A percentile compares a stretch with the other conserved stretches of the same genome.
Evolutionary conservation across 2,113 vertebrate species (phyloP).

Genomic region (Pseudopodoces humilis): DNA sequence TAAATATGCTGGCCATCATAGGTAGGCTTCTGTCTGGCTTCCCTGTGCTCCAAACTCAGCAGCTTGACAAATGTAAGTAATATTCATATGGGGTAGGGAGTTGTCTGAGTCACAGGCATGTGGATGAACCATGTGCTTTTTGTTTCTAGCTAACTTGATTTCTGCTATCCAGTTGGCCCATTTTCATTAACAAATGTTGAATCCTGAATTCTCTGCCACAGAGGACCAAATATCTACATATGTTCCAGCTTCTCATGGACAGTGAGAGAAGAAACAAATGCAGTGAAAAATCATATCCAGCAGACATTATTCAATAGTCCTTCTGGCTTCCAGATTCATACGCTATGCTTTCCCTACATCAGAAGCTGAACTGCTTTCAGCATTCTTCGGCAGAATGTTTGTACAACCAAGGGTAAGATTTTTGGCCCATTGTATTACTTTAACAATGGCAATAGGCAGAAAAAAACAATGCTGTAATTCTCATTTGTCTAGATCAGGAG

Average conservation of each 20-base stretch:
- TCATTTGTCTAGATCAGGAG: neutral
- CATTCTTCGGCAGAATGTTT: neutral
- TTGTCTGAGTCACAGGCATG: neutral
- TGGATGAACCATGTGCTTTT: neutral
- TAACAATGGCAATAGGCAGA: neutral
- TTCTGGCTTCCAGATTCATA: neutral
- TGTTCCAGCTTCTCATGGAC: neutral
- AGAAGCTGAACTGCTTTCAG: neutral
- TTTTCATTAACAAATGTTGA: neutral
- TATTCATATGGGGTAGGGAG: accelerated
- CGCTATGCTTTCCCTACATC: neutral
- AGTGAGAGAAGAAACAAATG: neutral
- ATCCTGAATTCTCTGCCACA: neutral
- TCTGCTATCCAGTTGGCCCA: neutral
- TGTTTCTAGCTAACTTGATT: neutral
- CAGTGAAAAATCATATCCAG: neutral
- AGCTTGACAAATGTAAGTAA: neutral
- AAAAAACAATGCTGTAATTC: neutral
- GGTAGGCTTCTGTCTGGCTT: neutral
- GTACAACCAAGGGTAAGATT: neutral
- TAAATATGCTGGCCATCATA: neutral
- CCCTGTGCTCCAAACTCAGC: neutral
- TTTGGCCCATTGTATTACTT: neutral
- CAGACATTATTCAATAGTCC: neutral
- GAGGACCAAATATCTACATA: neutral